phyloP scores from a whole-genome alignment of 1,140 invertebrate species.

The Solenopsis fugax region DNA sequence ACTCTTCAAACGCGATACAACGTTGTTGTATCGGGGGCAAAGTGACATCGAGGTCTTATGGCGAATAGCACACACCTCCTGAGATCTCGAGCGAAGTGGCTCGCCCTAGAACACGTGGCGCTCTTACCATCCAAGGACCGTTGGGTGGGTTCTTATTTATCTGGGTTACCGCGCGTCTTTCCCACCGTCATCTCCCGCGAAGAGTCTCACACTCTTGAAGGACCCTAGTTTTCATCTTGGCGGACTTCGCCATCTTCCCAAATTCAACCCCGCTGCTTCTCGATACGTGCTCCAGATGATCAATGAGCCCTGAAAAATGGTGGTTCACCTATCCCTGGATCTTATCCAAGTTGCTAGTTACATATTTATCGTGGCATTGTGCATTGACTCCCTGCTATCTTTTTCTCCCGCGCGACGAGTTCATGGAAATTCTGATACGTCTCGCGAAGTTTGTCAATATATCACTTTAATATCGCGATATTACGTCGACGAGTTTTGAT shows the following conservation, averaged over 20 bases:
- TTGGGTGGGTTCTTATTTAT: slow-evolving; percentile 51
- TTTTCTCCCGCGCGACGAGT: slow-evolving; percentile 18
- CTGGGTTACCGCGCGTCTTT: slow-evolving; percentile 19
- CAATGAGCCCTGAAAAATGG: slow-evolving; percentile 66
- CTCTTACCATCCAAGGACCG: background rate
- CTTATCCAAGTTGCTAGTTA: slow-evolving; percentile 63
- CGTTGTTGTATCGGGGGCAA: slow-evolving; percentile 56
- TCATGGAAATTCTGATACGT: slow-evolving; percentile 57
- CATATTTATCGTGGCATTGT: slow-evolving; percentile 68
- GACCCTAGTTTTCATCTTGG: slow-evolving; percentile 60
- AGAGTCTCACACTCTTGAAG: slow-evolving; percentile 41
- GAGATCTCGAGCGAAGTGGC: slow-evolving; percentile 21
- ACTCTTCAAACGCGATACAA: slow-evolving; percentile 59
- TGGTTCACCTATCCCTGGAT: slow-evolving; percentile 61
- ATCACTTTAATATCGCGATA: slow-evolving; percentile 50
- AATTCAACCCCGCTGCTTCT: slow-evolving; percentile 48
- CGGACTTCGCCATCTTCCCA: slow-evolving; percentile 26
- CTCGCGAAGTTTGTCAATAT: slow-evolving; percentile 44
- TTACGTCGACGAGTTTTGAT: slow-evolving; percentile 23
- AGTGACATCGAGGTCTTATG: slow-evolving; percentile 47
- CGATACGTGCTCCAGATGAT: slow-evolving; percentile 68
- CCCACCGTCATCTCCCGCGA: background rate
- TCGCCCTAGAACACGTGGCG: slow-evolving; percentile 44
- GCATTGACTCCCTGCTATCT: slow-evolving; percentile 37
- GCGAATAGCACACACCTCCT: background rate